Evolutionary conservation across 1,140 invertebrate genomes (phyloP), one percentile per base, ranked within the genome.

Genomic region (Lordiphosa stackelbergi): DNA sequence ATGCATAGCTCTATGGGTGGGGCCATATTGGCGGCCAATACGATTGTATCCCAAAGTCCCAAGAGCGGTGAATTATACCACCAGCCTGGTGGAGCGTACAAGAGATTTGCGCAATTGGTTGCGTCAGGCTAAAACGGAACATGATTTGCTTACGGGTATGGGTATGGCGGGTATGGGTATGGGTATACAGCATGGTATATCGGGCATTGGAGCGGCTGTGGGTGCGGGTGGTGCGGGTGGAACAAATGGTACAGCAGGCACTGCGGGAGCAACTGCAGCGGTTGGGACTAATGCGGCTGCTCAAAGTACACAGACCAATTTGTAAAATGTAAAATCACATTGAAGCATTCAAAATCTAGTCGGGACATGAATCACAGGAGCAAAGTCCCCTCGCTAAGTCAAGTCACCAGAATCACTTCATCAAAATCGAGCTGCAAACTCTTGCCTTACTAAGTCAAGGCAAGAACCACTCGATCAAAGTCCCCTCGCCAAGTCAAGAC

Each of bases 51-150:
- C 1, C 89, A 90, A 53, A 89, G 88, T 52, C 85, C 85, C 87
- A 2, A 47, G 84, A 0, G 88, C 89, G 3, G 81, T 85, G 0
- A 89, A 89, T 56, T 87, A 87, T 16, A 74, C 88, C 11, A 89
- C 91, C 2, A 92, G 91, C 36, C 73, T 93, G 16, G 91, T 92
- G 37, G 92, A 93, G 69, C 88, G 92, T 35, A 92, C 92, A 0
- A 87, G 91, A 45, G 92, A 92, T 61, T 85, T 93, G 22, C 89
- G 92, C 48, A 92, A 93, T 69, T 93, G 92, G 92, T 69, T 93
- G 37, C 61, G 78, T 2, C 85, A 86, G 56, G 85, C 86, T 0
- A 87, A 87, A 51, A 87, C 71, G 11, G 86, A 87, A 46, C 85
- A 87, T 11, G 86, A 87, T 6, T 22, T 87, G 8, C 53, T 87